Evolutionary conservation across 1,140 invertebrate genomes (phyloP).

Genomic region (Diachasma alloeum): DNA sequence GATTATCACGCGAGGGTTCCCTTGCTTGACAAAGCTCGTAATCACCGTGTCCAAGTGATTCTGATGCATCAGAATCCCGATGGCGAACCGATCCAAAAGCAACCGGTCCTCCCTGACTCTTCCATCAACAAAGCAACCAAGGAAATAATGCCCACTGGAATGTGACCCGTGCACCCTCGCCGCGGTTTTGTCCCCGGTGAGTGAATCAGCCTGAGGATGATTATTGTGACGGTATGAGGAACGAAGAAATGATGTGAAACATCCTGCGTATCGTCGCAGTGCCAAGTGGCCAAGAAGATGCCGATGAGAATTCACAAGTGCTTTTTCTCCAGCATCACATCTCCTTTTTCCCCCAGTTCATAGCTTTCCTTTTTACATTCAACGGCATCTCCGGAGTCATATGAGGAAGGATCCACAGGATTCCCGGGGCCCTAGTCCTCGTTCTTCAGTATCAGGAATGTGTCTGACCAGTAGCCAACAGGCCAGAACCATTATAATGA

Average conservation of each 20-base stretch:
- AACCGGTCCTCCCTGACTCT: slow-evolving; percentile 51
- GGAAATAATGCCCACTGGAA: slow-evolving; percentile 64
- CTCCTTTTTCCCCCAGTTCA: not conserved
- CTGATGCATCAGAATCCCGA: slow-evolving; percentile 15
- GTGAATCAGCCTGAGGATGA: slow-evolving; percentile 50
- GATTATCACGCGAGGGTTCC: not conserved
- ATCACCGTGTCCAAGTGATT: no score
- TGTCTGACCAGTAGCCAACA: slow-evolving; percentile 50
- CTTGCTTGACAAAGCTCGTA: no score
- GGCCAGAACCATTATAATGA: slow-evolving; percentile 59
- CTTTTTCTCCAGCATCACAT: not conserved
- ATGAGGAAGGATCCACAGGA: slow-evolving; percentile 24
- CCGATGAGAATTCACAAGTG: slow-evolving; percentile 26
- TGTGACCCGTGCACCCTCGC: slow-evolving; percentile 62
- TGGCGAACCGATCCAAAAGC: slow-evolving; percentile 1
- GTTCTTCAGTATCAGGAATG: slow-evolving; percentile 24
- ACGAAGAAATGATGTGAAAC: slow-evolving; percentile 39
- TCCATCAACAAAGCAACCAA: slow-evolving; percentile 55
- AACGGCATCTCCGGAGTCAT: not conserved
- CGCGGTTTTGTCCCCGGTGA: slow-evolving; percentile 10
- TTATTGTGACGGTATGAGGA: slow-evolving; percentile 32
- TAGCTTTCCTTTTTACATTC: not conserved
- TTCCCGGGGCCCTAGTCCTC: slow-evolving; percentile 14
- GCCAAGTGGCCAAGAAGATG: slow-evolving; percentile 18
- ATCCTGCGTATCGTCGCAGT: slow-evolving; percentile 41